Evolutionary conservation across 1,140 invertebrate species (phyloP), one percentile per base, ranked within the genome.

Genomic region (Venturia canescens): DNA sequence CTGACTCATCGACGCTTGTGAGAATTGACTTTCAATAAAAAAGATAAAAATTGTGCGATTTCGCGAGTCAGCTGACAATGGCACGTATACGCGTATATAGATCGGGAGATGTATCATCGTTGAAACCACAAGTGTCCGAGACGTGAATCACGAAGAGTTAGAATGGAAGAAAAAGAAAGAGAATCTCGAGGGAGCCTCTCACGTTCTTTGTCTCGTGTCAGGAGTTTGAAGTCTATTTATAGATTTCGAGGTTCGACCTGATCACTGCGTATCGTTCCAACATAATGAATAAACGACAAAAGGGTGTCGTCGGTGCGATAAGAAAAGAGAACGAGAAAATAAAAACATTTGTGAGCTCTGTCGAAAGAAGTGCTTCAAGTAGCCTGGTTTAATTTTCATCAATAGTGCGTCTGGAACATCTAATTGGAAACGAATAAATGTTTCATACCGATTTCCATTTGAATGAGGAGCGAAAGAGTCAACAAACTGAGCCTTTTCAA

Each of bases 171-270:
- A 21, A 63, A 23, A 26, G 16, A 63, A 13, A 63, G 60, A 71
- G 34, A 71, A 18, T 48, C 34, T 9, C 69, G 34, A 63, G 27
- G n/a, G 7, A 23, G 48, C 34, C 23, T 34, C n/a, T 18, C 69
- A 34, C n/a, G 69, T 71, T 71, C 69, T 71, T 71, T 71, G 69
- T 71, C 69, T 21, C 34, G 48, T 71, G 16, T 53, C 50, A 53
- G 16, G 38, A 71, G 69, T 71, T 71, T 71, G 48, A 27, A 71
- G 69, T 71, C 69, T 71, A 71, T 71, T 71, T 71, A 48, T 38
- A 38, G 69, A 48, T 71, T 71, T 71, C 34, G 69, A 71, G 69
- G 69, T 71, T 34, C 69, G 34, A 11, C 69, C 34, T 71, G 69
- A 71, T 44, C 34, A 71, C 34, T 63, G 13, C 27, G 60, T 63